These are phyloP conservation scores for Poecile atricapillus DNA, from an alignment of 2,113 vertebrate genomes.

Conservation along the genomic window DNA sequence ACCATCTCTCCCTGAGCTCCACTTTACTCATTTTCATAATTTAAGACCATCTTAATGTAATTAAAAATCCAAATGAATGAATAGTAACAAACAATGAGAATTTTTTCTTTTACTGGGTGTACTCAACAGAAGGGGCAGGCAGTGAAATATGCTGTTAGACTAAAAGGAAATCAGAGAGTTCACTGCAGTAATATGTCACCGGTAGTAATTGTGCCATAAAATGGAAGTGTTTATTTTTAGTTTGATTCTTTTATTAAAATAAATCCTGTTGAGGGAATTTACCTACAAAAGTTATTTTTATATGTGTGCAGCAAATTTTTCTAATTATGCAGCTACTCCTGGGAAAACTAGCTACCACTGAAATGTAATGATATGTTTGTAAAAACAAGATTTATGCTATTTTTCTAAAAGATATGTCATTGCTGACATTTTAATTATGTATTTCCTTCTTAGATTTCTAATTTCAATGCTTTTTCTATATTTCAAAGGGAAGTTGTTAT, in stretches of 20 bases:
- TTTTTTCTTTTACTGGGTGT: background rate
- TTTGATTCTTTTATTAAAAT: constrained; percentile 30
- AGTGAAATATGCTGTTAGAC: constrained; percentile 15
- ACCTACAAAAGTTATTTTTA: constrained; percentile 24
- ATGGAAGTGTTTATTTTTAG: constrained; percentile 22
- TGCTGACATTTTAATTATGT: constrained; percentile 29
- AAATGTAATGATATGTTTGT: constrained; percentile 2
- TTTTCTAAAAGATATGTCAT: constrained; percentile 3
- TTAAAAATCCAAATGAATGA: constrained; percentile 25
- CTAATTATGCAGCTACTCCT: constrained; percentile 5
- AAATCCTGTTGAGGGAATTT: constrained; percentile 31
- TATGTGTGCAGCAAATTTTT: background rate
- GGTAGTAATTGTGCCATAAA: constrained; percentile 37
- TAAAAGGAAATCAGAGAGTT: constrained; percentile 43
- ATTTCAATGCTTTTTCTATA: background rate
- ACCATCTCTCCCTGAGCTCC: background rate
- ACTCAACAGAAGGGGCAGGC: background rate
- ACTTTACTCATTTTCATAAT: background rate
- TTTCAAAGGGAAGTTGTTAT: constrained; percentile 17
- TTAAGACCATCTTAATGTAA: constrained; percentile 9
- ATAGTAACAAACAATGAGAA: background rate
- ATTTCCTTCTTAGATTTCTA: background rate
- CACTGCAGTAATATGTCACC: constrained; percentile 36
- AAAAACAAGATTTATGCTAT: background rate
- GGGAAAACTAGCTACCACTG: background rate